Conservation (phyloP, 1,140 invertebrate genomes). For the Metopolophium dirhodum region DNA sequence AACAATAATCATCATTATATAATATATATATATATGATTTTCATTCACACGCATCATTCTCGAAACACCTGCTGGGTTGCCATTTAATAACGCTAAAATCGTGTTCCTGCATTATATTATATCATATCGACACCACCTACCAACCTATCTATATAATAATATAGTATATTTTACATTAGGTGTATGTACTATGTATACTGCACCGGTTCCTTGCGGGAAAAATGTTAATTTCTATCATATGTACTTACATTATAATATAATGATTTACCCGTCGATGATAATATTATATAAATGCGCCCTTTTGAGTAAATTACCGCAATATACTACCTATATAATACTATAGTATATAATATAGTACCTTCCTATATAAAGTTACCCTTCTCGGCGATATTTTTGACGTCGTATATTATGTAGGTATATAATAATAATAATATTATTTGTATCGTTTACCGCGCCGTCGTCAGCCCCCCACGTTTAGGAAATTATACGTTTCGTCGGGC, state of each 20-base stretch:
- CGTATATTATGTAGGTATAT: background rate
- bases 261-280: too few species aligned
- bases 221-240: slow-evolving; percentile 29
- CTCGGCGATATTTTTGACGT: background rate
- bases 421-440: background rate
- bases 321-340: background rate
- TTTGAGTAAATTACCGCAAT: background rate
- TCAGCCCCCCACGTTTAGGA: slow-evolving; percentile 32
- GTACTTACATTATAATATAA: background rate
- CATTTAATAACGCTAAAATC: slow-evolving; percentile 29
- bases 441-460: slow-evolving; percentile 16
- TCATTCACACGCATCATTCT: slow-evolving; percentile 11
- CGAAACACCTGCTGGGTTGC: slow-evolving; percentile 23
- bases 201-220: background rate
- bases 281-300: background rate
- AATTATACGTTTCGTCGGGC: slow-evolving; percentile 34
- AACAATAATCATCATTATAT: slow-evolving; percentile 16
- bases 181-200: background rate
- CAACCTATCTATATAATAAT: background rate
- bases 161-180: background rate
- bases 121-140: background rate
- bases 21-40: background rate
- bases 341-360: background rate
- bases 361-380: slow-evolving; percentile 23
- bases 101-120: background rate